phyloP scores from a whole-genome alignment of 2,797 vertebrate genomes.

The Pristis pectinata region DNA sequence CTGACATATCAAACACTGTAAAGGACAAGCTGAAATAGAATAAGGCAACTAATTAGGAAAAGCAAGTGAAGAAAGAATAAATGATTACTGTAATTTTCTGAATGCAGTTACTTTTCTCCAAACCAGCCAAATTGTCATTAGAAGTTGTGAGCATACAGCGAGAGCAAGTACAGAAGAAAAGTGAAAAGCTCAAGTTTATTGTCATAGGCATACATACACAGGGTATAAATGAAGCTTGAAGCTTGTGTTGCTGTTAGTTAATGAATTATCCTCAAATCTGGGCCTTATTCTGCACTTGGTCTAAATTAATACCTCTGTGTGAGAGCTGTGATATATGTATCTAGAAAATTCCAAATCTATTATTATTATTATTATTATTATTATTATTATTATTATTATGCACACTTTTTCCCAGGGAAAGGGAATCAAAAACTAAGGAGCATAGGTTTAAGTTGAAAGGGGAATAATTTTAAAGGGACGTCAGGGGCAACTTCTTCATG shows the following conservation, averaged over 20 bases:
- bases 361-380: no score
- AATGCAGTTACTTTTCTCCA: neutral
- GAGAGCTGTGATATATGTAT: neutral
- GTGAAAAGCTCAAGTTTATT: neutral
- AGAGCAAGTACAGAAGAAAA: neutral
- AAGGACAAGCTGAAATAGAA: conserved; percentile 78
- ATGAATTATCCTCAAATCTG: neutral
- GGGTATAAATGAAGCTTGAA: neutral
- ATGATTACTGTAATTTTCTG: neutral
- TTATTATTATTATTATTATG: no score
- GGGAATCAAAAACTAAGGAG: no score
- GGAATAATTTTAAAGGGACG: no score
- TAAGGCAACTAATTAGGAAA: neutral
- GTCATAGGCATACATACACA: no score
- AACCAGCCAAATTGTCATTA: neutral
- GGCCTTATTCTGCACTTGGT: neutral
- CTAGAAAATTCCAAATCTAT: neutral
- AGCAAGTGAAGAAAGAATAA: neutral
- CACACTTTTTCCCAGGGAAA: no score
- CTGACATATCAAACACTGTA: conserved; percentile 98
- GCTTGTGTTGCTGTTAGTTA: neutral
- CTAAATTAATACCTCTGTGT: neutral
- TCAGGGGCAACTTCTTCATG: no score
- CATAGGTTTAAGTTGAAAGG: no score
- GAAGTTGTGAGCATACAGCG: neutral